Conservation (phyloP, 2,888 invertebrate species). For the Poecilobothrus nobilitatus region DNA sequence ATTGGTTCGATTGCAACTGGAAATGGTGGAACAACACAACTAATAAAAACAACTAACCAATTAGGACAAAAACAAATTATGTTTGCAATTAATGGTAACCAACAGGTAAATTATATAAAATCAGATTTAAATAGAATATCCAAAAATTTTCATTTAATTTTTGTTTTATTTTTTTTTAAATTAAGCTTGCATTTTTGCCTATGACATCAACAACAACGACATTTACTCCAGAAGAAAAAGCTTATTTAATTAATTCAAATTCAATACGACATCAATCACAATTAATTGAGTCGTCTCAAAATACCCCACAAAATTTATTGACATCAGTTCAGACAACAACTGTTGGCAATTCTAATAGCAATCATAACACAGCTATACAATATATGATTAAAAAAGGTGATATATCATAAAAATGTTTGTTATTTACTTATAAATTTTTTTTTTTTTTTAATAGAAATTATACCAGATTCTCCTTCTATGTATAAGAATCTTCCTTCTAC, state of each 20-base stretch:
- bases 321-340: neutral
- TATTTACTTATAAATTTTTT: no score
- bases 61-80: conserved; percentile 35
- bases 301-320: conserved; percentile 12
- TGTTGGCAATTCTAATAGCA: neutral
- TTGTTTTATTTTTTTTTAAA: neutral
- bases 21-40: conserved; percentile 24
- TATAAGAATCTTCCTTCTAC: conserved; percentile 35
- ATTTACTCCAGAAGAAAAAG: conserved; percentile 17
- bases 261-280: conserved; percentile 14
- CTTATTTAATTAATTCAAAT: conserved; percentile 20
- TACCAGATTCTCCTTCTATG: neutral
- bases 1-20: conserved; percentile 26
- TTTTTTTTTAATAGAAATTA: neutral
- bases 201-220: conserved; percentile 12
- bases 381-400: conserved; percentile 36
- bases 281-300: conserved; percentile 8
- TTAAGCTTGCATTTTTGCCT: conserved; percentile 23
- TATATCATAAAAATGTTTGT: conserved; percentile 16
- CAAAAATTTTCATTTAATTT: no score
- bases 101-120: conserved; percentile 32
- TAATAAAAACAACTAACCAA: conserved; percentile 24
- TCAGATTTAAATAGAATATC: neutral
- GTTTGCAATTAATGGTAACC: conserved; percentile 35
- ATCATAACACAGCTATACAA: conserved; percentile 21